Percentiles rank a stretch among this genome's conserved stretches.
Evolutionary conservation across 2,888 invertebrate species (phyloP).

Genomic region (Leptarthrus brevirostris): DNA sequence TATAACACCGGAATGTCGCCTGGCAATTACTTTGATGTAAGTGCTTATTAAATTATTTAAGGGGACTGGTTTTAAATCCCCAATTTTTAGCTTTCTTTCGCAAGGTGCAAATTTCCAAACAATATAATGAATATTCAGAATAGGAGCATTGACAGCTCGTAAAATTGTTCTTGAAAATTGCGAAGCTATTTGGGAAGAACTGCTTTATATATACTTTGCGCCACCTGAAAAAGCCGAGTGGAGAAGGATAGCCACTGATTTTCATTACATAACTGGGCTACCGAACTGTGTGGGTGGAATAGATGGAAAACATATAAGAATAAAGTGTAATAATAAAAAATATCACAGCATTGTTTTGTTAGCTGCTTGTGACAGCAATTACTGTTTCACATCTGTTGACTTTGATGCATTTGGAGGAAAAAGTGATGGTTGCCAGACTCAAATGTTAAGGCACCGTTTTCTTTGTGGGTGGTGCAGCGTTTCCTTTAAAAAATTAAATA

Average conservation of each 20-base stretch:
- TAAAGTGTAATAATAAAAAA: neutral
- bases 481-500: no score
- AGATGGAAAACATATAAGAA: constrained; percentile 4
- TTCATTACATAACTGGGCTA: neutral
- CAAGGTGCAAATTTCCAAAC: no score
- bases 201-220: neutral
- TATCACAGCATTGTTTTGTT: neutral
- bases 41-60: no score
- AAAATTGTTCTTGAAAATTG: no score
- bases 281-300: neutral
- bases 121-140: no score
- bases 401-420: neutral
- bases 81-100: no score
- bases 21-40: no score
- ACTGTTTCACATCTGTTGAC: neutral
- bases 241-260: neutral
- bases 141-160: no score
- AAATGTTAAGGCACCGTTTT: no score
- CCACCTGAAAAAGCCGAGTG: neutral
- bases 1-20: no score
- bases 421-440: neutral
- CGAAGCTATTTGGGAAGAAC: neutral
- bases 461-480: no score
- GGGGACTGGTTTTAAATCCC: no score
- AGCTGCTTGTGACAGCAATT: neutral